phyloP scores from a whole-genome alignment of 2,888 invertebrate genomes.

The Dynastes hyllus region DNA sequence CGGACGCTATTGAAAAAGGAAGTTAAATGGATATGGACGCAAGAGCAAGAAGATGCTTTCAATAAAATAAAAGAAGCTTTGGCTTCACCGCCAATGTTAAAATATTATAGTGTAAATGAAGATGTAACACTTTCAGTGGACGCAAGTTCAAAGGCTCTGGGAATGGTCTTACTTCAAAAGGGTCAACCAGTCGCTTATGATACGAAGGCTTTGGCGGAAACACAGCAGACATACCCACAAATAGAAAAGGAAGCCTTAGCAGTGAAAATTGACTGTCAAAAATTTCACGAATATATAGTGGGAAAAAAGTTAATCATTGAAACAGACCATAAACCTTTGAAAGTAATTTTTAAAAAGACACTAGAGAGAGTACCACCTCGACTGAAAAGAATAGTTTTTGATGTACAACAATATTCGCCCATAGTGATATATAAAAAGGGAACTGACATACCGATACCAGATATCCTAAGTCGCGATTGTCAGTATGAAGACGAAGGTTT shows the following conservation, averaged over 20 bases:
- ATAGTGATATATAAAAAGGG: slow-evolving; percentile 58
- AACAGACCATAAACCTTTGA: slow-evolving; percentile 61
- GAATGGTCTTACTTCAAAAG: slow-evolving; percentile 59
- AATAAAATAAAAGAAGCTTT: slow-evolving; percentile 46
- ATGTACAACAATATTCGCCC: slow-evolving; percentile 58
- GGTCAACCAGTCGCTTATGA: slow-evolving; percentile 60
- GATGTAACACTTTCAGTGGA: slow-evolving; percentile 54
- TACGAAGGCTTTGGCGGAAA: slow-evolving; percentile 56
- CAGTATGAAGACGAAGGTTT: slow-evolving; percentile 45
- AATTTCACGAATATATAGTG: neutral
- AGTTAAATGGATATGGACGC: slow-evolving; percentile 42
- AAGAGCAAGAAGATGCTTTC: slow-evolving; percentile 18
- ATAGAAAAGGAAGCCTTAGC: neutral
- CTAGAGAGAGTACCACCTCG: slow-evolving; percentile 55
- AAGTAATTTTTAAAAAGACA: slow-evolving; percentile 58
- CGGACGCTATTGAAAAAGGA: slow-evolving; percentile 48
- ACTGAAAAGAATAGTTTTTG: slow-evolving; percentile 60
- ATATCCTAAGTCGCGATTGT: slow-evolving; percentile 56
- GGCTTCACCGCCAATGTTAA: slow-evolving; percentile 50
- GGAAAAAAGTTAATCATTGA: slow-evolving; percentile 59
- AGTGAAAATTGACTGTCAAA: slow-evolving; percentile 8
- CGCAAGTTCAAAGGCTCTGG: slow-evolving; percentile 54
- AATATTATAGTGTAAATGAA: slow-evolving; percentile 52
- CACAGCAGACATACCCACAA: slow-evolving; percentile 46
- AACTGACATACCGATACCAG: slow-evolving; percentile 58